Base-by-base conservation (phyloP, 1,140 invertebrate genomes). In the Zaprionus kolodkinae region DNA sequence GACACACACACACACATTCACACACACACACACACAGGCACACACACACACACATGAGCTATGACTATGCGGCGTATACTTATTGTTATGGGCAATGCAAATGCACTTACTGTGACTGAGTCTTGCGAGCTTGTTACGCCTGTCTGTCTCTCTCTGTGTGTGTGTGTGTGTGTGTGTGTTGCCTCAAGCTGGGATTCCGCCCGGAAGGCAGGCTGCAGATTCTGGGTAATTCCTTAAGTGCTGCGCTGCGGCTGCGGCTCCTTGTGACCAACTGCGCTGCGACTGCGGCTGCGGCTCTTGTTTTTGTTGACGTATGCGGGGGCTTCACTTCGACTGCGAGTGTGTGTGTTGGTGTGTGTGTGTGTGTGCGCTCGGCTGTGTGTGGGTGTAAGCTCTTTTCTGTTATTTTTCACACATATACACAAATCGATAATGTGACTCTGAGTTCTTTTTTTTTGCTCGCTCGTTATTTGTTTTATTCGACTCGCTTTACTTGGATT, bases 361-460 rank as follows among this genome's bases (percentile, higher is more conserved):
- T 59, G 30, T 72, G 43, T 72, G 43, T 1, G 25, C 4, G 21
- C 21, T 21, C 2, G 21, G 21, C 21, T 79, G 38, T 71, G 72
- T 73, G 65, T 43, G 43, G 36, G 54, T 50, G 45, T 62, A 74
- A 74, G 76, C 63, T 65, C 63, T 75, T 71, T 59, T 68, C 76
- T 72, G 76, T 76, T 81, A 76, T 81, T 78, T 83, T 79, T 80
- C 74, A 81, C 68, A 84, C 81, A 85, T 75, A 88, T 75, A 89
- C 84, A 88, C 81, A 85, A 89, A 89, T 89, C 85, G 81, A 89
- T 89, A 89, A 81, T 79, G 71, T 72, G 64, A 27, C 72, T 61
- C 61, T 59, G 48, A 68, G 57, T 81, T 21, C 2, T 21, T 21
- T 1, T 66, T 66, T 57, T 56, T 66, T 17, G 17, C 45, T 73